phyloP scores from a whole-genome alignment of 2,797 vertebrate species.

The Manis crassicaudata region DNA sequence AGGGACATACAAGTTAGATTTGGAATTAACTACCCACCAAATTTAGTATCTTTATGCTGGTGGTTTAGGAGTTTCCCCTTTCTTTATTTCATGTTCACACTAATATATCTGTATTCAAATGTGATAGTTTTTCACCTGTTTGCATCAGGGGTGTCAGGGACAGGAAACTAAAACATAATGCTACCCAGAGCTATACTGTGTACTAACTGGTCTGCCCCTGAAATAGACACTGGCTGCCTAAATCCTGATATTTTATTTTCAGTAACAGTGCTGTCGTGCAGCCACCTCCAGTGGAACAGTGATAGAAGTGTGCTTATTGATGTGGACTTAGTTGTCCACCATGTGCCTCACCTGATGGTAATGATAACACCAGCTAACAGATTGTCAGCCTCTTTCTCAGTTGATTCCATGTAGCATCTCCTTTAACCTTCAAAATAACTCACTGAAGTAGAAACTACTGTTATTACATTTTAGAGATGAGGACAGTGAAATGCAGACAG shows the following conservation, averaged over 20 bases:
- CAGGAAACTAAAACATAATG: background rate
- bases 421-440: background rate
- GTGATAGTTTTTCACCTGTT: background rate
- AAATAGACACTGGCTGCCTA: background rate
- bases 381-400: background rate
- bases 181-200: background rate
- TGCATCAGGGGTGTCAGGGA: background rate
- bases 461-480: background rate
- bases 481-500: background rate
- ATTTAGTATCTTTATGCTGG: background rate
- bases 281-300: background rate
- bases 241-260: background rate
- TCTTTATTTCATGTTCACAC: background rate
- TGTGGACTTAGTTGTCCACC: background rate
- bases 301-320: background rate
- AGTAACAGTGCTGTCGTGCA: background rate
- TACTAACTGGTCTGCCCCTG: background rate
- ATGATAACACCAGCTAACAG: background rate
- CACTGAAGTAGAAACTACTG: background rate
- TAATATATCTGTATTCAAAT: background rate
- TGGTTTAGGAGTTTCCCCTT: background rate
- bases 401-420: background rate
- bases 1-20: background rate
- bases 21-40: background rate
- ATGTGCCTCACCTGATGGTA: background rate